Evolutionary conservation across 2,888 invertebrate genomes (phyloP), one percentile per base, ranked within the genome.

Genomic region (Melanargia galathea): DNA sequence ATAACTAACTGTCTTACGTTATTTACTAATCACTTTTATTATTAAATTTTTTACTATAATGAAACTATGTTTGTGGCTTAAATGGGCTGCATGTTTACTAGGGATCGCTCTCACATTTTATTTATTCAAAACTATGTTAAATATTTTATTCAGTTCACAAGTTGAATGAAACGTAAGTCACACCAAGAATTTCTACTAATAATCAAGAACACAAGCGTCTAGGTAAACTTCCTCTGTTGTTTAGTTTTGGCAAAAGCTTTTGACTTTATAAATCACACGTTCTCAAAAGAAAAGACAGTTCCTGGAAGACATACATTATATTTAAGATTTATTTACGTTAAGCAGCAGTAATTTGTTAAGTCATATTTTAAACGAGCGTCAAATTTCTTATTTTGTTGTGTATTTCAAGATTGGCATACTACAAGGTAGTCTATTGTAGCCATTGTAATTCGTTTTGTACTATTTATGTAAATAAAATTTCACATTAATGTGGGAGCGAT

Each of bases 21-120:
- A 48, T 58, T 48, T 58, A 35, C 49, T 58, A 16, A 46, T 35
- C 38, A 40, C 55, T 24, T 45, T 58, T 58, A 24, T 58, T 93
- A 60, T 67, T 43, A 60, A 66, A 67, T 65, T 69, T 30, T 65
- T 60, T 46, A 62, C 57, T 54, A 60, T 59, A 57, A 61, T 35
- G 43, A 56, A 59, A 65, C 62, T 67, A 60, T 68, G 64, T 65
- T 68, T 68, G 70, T 71, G 62, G 67, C 65, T 68, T 69, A 35
- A 67, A 70, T 64, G 67, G 67, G 68, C 68, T 70, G 69, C 69
- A 68, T 68, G 70, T 64, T 60, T 61, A 49, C 30, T 58, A 40
- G 49, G 54, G 64, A 60, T 69, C 66, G 67, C 58, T 67, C 62
- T 65, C 55, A 60, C 67, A 66, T 69, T 63, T 35, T 30, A 30